Base-by-base conservation (phyloP, 2,888 invertebrate genomes). In the Nemurella pictetii region DNA sequence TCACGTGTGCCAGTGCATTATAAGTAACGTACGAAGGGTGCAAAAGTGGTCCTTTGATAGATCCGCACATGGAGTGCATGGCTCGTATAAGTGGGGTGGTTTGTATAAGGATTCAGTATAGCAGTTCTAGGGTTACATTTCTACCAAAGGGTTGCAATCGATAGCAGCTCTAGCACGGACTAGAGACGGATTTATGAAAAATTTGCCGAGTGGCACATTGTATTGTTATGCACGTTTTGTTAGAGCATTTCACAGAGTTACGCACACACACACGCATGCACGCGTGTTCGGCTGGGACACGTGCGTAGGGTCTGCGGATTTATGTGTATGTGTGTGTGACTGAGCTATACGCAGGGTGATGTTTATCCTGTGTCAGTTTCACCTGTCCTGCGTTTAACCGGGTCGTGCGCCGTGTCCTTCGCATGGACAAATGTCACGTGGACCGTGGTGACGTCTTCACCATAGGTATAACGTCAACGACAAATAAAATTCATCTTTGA, bases 31-130 rank as follows among this genome's bases (percentile, higher is more conserved):
- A 9, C 26, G 80, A 32, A 35, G 36, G 80, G 30, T 35, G 30
- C 80, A 80, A 80, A 80, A 80, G 80, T 80, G 80, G 80, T 80
- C 80, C 80, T 80, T 80, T 35, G 25, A 80, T n/a, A 30, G 80
- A 15, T 32, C 35, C 80, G 30, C 73, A 32, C 9, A 55, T 78
- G n/a, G 78, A 78, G 25, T 80, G 32, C 80, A 36, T n/a, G n/a
- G n/a, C 35, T 36, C 9, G 12, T 3, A 12, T 80, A 80, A 80
- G 80, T 80, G 80, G 80, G 80, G 80, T 80, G 80, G 80, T 32
- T 80, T 80, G 80, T 80, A 36, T 80, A 80, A 80, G 80, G 80
- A 25, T 80, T 80, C 80, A 36, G 25, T 80, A 36, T 80, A 36
- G 80, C 30, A 80, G 35, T 80, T 80, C 80, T 35, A 80, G 80